Evolutionary conservation across 2,888 invertebrate species (phyloP).

Genomic region (Megaustenia siamemsis): DNA sequence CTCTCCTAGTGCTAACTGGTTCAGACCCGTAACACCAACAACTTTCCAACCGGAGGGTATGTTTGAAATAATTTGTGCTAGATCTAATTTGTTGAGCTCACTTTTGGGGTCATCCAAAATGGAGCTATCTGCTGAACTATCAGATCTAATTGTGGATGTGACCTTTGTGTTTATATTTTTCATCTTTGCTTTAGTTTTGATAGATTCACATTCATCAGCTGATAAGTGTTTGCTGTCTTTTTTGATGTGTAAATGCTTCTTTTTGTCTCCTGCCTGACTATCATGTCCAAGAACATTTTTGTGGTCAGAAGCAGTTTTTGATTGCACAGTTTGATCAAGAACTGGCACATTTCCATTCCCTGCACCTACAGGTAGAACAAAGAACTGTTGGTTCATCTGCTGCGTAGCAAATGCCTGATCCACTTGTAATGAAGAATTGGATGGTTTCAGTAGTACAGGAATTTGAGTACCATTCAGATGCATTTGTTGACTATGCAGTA

Average conservation of each 20-base stretch:
- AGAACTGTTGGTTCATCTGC: conserved; percentile 16
- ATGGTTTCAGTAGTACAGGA: conserved; percentile 33
- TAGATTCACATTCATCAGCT: not conserved
- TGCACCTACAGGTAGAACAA: conserved; percentile 13
- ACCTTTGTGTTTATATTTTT: not conserved
- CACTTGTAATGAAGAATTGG: not conserved
- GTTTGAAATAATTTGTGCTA: conserved; percentile 48
- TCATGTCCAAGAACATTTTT: not conserved
- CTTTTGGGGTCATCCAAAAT: not conserved
- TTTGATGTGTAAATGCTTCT: not conserved
- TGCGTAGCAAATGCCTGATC: not conserved
- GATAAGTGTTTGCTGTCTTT: not conserved
- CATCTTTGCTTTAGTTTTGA: not conserved
- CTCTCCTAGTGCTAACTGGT: not conserved
- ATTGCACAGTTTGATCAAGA: not conserved
- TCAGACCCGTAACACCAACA: conserved; percentile 44
- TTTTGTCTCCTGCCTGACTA: not conserved
- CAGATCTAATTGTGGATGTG: not conserved
- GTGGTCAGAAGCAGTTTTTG: not conserved
- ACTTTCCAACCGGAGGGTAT: conserved; percentile 52
- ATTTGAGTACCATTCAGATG: conserved; percentile 23
- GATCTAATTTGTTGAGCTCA: conserved; percentile 15
- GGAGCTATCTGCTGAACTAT: not conserved
- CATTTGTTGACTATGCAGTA: conserved; percentile 22
- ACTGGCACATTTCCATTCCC: not conserved